These are phyloP conservation scores for Caradrina clavipalpis DNA, from an alignment of 2,888 invertebrate species.

Conservation along the genomic window DNA sequence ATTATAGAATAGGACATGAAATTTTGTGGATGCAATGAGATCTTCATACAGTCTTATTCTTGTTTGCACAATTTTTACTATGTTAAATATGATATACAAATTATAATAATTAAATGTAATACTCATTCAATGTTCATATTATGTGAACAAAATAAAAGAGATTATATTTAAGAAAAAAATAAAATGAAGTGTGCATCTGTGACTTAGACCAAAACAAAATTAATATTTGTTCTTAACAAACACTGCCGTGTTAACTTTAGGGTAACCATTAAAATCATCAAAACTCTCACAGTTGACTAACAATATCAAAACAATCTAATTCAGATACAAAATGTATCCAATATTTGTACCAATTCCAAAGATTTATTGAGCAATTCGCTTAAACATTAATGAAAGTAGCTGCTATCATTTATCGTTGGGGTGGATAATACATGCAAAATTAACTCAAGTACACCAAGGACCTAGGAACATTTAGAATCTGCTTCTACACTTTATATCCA, in stretches of 20 bases:
- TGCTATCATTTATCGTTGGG: constrained; percentile 67
- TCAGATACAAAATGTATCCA: constrained; percentile 68
- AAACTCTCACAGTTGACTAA: constrained; percentile 69
- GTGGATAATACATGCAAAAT: constrained; percentile 75
- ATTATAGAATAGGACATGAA: constrained; percentile 42
- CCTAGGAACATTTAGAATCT: constrained; percentile 84
- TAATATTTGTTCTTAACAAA: constrained; percentile 78
- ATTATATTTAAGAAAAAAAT: constrained; percentile 2
- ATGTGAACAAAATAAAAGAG: constrained; percentile 19
- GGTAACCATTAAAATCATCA: constrained; percentile 81
- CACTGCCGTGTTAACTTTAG: constrained; percentile 71
- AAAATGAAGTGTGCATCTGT: constrained; percentile 70
- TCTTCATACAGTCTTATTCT: constrained; percentile 63
- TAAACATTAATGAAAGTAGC: constrained; percentile 70
- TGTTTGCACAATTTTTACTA: constrained; percentile 50
- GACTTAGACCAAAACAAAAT: constrained; percentile 82
- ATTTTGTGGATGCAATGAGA: constrained; percentile 57
- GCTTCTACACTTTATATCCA: constrained; percentile 73
- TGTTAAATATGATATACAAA: constrained; percentile 36
- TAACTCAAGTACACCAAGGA: constrained; percentile 75
- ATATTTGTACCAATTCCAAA: constrained; percentile 78
- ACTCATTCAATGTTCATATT: constrained; percentile 25
- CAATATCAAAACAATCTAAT: constrained; percentile 55
- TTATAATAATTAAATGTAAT: constrained; percentile 13
- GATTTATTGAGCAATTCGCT: constrained; percentile 79